Conservation (phyloP, 2,113 vertebrate species). For the Malurus melanocephalus region DNA sequence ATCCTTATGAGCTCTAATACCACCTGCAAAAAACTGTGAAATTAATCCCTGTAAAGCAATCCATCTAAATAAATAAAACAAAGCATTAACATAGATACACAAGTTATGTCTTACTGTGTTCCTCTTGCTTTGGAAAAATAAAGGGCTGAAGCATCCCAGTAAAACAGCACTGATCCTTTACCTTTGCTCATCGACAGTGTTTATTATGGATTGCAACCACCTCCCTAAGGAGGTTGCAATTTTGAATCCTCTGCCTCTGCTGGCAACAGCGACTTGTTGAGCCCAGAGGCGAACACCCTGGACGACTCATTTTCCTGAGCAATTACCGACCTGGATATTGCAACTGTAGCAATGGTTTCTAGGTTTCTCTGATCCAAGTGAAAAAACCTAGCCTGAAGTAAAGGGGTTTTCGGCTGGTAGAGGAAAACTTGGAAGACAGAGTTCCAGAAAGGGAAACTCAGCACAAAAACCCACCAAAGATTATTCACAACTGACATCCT, state of each 20-base stretch:
- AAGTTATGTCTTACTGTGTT: slow-evolving; percentile 4
- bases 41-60: neutral
- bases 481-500: neutral
- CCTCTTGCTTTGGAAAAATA: slow-evolving; percentile 5
- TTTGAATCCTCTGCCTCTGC: neutral
- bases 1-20: neutral
- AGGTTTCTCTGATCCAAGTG: neutral
- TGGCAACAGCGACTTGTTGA: slow-evolving; percentile 40
- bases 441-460: slow-evolving; percentile 5
- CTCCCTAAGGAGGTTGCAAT: slow-evolving; percentile 14
- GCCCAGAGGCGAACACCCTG: slow-evolving; percentile 6
- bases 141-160: neutral
- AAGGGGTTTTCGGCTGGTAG: slow-evolving; percentile 11
- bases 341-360: slow-evolving; percentile 59
- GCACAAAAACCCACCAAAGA: neutral
- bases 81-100: neutral
- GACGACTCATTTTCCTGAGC: slow-evolving; percentile 57
- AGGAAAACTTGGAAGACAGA: neutral
- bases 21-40: neutral
- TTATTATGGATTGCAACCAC: slow-evolving; percentile 37
- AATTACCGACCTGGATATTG: slow-evolving; percentile 37
- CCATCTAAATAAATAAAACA: neutral
- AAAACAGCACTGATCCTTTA: neutral
- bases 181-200: slow-evolving; percentile 39
- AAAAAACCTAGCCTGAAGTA: slow-evolving; percentile 18